These are phyloP conservation scores for Tetragonula clypearis DNA, from an alignment of 1,140 invertebrate species.

Conservation along the genomic window DNA sequence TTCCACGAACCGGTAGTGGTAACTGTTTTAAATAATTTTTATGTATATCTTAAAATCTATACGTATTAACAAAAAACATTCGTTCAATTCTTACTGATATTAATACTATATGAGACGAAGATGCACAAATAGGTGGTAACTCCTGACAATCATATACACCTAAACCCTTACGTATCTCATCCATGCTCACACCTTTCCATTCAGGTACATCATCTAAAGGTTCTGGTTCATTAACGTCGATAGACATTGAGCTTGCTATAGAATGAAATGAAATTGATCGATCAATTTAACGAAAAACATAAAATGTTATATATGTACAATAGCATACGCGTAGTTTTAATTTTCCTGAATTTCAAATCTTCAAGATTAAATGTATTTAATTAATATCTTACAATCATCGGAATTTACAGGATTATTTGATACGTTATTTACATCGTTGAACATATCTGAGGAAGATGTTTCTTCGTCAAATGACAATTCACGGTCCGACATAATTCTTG, in stretches of 20 bases:
- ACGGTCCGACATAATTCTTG: conserved; percentile 60
- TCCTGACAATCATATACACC: conserved; percentile 73
- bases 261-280: conserved; percentile 9
- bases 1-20: conserved; percentile 73
- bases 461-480: conserved; percentile 71
- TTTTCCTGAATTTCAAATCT: conserved; percentile 8
- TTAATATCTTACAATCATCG: conserved; percentile 56
- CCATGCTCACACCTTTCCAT: conserved; percentile 79
- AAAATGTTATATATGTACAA: neutral
- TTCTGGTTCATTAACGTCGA: conserved; percentile 70
- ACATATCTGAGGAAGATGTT: conserved; percentile 65
- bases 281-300: conserved; percentile 20
- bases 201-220: conserved; percentile 63
- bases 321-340: neutral
- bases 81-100: conserved; percentile 70
- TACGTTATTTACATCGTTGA: conserved; percentile 65
- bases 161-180: conserved; percentile 76
- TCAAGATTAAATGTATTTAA: conserved; percentile 1
- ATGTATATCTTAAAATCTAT: neutral
- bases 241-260: conserved; percentile 68
- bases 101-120: conserved; percentile 76
- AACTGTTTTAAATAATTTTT: conserved; percentile 65
- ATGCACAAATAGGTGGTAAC: conserved; percentile 74
- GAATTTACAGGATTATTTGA: conserved; percentile 43
- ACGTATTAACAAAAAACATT: conserved; percentile 4